These are phyloP conservation scores for Panthera tigris DNA, from an alignment of 2,113 vertebrate genomes.

Conservation along the genomic window DNA sequence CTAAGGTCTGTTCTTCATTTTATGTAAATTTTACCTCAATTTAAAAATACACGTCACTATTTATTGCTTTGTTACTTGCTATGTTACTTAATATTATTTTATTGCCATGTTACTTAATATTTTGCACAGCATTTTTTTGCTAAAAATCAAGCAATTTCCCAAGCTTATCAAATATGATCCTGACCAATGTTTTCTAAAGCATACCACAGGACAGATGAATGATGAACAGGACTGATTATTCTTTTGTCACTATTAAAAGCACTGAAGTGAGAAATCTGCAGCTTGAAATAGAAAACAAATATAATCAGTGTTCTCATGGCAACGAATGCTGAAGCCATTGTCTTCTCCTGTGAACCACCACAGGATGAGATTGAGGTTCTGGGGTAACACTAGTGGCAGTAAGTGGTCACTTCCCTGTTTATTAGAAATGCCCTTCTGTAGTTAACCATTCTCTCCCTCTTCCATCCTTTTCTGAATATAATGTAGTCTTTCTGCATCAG, in stretches of 20 bases:
- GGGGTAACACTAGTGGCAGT: background rate
- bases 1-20: background rate
- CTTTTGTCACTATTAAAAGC: slow-evolving; percentile 71
- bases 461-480: background rate
- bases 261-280: slow-evolving; percentile 44
- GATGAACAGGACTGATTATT: slow-evolving; percentile 60
- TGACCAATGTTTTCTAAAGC: background rate
- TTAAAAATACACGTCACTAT: background rate
- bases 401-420: background rate
- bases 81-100: slow-evolving; percentile 30
- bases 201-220: slow-evolving; percentile 20
- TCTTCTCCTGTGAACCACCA: background rate
- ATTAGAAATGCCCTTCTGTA: background rate
- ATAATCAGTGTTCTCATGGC: slow-evolving; percentile 75
- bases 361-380: background rate
- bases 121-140: background rate
- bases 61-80: background rate
- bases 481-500: background rate
- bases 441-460: background rate
- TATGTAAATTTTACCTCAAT: background rate
- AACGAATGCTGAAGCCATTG: slow-evolving; percentile 57
- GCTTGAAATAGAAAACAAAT: slow-evolving; percentile 70
- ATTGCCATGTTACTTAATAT: slow-evolving; percentile 12
- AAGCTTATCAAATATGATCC: slow-evolving; percentile 35
- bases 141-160: background rate